Evolutionary conservation across 2,113 vertebrate species (phyloP), one percentile per base, ranked within the genome.

Genomic region (Austrofundulus limnaeus): DNA sequence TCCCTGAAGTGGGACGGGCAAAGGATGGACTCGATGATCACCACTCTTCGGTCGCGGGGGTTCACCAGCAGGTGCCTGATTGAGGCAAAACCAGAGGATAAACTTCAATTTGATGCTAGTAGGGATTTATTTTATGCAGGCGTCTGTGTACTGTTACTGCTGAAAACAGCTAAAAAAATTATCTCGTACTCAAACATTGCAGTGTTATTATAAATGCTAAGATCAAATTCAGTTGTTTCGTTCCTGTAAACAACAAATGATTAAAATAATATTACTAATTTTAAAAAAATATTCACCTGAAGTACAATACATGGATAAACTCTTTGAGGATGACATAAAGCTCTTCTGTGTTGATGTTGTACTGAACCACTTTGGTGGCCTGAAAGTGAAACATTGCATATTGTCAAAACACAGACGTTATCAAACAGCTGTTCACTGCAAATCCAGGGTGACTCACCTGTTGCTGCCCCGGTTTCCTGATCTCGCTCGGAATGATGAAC

Each of bases 1-100:
- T 98, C 96, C 81, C 97, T 94, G 94, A 98, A 98, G 91, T 96
- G 95, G 1, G 97, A 97, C 7, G 97, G 97, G 73, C 96, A 97
- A 55, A 99, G 90, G 42, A 99, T 93, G 0, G 97, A 99, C 76
- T 99, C 97, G 17, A 98, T 94, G 68, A 99, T 87, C 70, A 99
- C 97, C 84, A 99, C 96, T 52, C 97, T 95, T 52, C 96, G 92
- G 88, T 99, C 97, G 78, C 97, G 94, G 71, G 97, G 97, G 76
- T 98, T 99, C 88, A 99, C 97, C 88, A 99, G 82, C 48, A 99
- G 92, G 69, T 99, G 96, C 62, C 97, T 99, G 66, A 50, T 42
- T 28, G 3, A 69, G 19, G 34, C 4, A 68, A 60, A 71, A 0
- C 0, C 8, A 11, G 5, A 45, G 12, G 15, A 65, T 8, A 58